Evolutionary conservation across 2,888 invertebrate species (phyloP), one percentile per base, ranked within the genome.

Genomic region (Rugalucina vietnamica): DNA sequence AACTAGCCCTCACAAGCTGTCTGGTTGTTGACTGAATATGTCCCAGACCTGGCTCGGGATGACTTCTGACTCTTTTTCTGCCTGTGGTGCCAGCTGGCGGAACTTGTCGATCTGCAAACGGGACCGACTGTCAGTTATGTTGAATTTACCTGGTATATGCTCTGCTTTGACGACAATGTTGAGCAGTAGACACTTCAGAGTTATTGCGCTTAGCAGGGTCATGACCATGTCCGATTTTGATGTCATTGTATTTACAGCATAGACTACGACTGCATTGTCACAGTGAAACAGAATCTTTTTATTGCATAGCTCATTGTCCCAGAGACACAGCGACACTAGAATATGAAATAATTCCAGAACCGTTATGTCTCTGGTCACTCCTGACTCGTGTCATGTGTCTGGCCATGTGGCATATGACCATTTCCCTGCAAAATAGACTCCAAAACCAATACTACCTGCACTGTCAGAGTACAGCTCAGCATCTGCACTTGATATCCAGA

Each of bases 261-360:
- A 39, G 21, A 84, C 84, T 8, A 80, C 84, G 4, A 80, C 32
- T 27, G 29, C 21, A 77, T 84, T 80, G 39, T 84, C 84, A 39
- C 65, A 79, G 29, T 60, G 37, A 32, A 76, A 76, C 24, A 72
- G n/a, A n/a, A 81, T 39, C 49, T 71, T 78, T 50, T 76, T 85
- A 18, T 81, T 81, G 27, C 37, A 10, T 18, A 81, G 27, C 43
- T 37, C 0, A 4, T 27, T 21, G n/a, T 79, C 79, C 84, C 79
- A 84, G 27, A 85, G 49, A 39, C 70, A 50, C n/a, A 81, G 32
- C 27, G 84, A 60, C 1, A 85, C 81, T 37, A 85, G 1, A 60
- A 81, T 49, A 18, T 74, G 80, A n/a, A 80, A 80, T 34, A 80
- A 50, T 75, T 74, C 80, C 27, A 75, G 54, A 3, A 72, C 72